A percentile compares a stretch with the other conserved stretches of the same genome.
Evolutionary conservation across 2,113 vertebrate species (phyloP).

Genomic region (Notechis scutatus): DNA sequence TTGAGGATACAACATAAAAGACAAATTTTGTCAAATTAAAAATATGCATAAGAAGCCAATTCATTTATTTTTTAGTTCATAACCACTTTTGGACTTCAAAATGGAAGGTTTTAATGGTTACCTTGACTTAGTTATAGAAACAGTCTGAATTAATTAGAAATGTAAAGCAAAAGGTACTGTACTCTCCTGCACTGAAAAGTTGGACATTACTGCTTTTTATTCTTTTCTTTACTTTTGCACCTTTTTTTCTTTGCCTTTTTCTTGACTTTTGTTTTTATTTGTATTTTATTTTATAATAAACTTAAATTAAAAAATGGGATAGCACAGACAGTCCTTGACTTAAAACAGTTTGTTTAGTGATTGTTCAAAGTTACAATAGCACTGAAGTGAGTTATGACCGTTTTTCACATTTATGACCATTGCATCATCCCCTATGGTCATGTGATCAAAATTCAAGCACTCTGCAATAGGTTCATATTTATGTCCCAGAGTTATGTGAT

Average conservation of each 20-base stretch:
- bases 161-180: neutral
- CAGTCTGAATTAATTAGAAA: neutral
- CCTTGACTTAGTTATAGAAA: neutral
- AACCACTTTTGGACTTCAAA: neutral
- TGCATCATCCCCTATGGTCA: neutral
- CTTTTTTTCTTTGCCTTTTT: neutral
- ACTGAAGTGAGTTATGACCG: neutral
- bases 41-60: neutral
- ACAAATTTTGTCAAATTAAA: neutral
- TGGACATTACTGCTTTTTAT: neutral
- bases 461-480: neutral
- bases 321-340: neutral
- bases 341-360: neutral
- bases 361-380: neutral
- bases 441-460: neutral
- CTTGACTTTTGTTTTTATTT: neutral
- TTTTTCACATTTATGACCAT: neutral
- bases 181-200: neutral
- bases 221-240: neutral
- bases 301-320: neutral
- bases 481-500: neutral
- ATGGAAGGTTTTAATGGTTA: neutral
- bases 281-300: neutral
- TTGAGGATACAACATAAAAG: neutral
- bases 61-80: neutral